A percentile compares a stretch with the other conserved stretches of the same genome.
Conservation (phyloP, 2,888 invertebrate species). For the Noctua pronuba region DNA sequence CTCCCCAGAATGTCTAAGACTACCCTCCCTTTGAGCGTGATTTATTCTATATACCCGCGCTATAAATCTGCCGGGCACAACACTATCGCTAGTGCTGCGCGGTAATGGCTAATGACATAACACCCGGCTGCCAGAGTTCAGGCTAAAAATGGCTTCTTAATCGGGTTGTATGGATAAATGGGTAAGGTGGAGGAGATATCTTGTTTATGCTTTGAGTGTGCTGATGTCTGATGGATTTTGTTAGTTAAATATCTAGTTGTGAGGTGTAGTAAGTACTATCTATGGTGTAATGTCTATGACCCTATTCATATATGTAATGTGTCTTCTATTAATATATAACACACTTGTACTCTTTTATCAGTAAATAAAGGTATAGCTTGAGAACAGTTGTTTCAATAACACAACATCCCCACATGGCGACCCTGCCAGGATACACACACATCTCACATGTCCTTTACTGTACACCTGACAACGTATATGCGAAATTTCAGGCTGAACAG, state of each 20-base stretch:
- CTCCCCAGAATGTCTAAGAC: slow-evolving; percentile 66
- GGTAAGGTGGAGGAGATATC: slow-evolving; percentile 3
- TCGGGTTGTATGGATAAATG: slow-evolving; percentile 42
- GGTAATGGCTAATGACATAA: slow-evolving; percentile 81
- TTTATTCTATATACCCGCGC: slow-evolving; percentile 73
- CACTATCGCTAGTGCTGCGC: slow-evolving; percentile 80
- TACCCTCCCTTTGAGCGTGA: slow-evolving; percentile 62
- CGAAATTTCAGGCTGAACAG: no score
- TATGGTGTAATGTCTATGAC: no score
- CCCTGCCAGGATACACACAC: no score
- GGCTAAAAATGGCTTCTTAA: slow-evolving; percentile 66
- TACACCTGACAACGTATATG: no score
- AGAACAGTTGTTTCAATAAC: no score
- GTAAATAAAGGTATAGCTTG: no score
- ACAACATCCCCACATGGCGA: no score
- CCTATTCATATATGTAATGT: no score
- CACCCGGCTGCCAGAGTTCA: slow-evolving; percentile 66
- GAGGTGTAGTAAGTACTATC: no score
- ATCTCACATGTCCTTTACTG: no score
- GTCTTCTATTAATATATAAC: no score
- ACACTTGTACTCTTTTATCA: no score
- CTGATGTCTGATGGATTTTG: neutral
- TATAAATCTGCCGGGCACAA: slow-evolving; percentile 77
- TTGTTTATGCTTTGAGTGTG: neutral
- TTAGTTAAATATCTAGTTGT: neutral